Evolutionary conservation across 2,797 vertebrate genomes (phyloP).

Genomic region (Amblyraja radiata): DNA sequence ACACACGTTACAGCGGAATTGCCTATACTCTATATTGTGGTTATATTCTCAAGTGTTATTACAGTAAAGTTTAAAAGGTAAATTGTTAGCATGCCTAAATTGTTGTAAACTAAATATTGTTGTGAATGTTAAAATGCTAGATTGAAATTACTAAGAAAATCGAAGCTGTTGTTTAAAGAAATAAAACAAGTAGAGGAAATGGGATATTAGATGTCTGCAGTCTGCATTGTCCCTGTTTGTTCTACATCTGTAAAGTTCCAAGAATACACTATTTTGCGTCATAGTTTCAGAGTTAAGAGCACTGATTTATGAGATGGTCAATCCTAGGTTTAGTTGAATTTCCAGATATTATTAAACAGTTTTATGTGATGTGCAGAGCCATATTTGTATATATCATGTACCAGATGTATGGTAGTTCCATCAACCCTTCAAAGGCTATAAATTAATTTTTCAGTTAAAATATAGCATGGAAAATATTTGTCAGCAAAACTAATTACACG

Average conservation of each 20-base stretch:
- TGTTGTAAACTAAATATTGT: neutral
- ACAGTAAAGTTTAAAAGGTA: neutral
- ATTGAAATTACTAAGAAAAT: neutral
- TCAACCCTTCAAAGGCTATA: neutral
- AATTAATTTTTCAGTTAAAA: neutral
- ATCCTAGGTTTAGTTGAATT: slow-evolving; percentile 41
- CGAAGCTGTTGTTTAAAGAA: neutral
- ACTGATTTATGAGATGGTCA: slow-evolving; percentile 39
- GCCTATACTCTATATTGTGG: neutral
- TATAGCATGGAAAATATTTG: neutral
- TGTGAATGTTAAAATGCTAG: neutral
- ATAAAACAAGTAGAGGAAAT: slow-evolving; percentile 41
- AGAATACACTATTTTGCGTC: slow-evolving; percentile 44
- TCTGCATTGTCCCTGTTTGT: slow-evolving; percentile 42
- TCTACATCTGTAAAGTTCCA: slow-evolving; percentile 37
- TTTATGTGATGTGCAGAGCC: slow-evolving; percentile 41
- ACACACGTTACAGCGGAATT: too few relatives aligned
- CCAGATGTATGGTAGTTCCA: neutral
- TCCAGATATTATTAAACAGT: slow-evolving; percentile 42
- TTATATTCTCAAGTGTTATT: neutral
- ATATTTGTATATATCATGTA: neutral
- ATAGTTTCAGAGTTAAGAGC: slow-evolving; percentile 44
- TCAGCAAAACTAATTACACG: neutral
- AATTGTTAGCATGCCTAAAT: neutral
- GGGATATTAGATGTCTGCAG: slow-evolving; percentile 44